Evolutionary conservation across 2,113 vertebrate genomes (phyloP), one percentile per base, ranked within the genome.

Genomic region (Ciconia maguari): DNA sequence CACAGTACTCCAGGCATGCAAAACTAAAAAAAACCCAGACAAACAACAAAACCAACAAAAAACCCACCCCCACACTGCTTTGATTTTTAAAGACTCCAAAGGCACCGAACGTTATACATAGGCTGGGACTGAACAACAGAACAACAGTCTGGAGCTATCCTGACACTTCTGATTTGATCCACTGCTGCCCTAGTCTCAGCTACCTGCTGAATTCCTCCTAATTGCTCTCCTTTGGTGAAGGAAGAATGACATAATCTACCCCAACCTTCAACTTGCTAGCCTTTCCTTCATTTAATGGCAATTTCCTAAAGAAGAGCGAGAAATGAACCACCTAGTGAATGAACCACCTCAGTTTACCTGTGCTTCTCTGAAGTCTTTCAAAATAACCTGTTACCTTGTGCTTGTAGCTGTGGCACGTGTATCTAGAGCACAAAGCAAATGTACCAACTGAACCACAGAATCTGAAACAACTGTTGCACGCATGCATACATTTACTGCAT

Each of bases 31-130:
- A 20, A 44, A 1, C 11, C 26, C 10, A 61, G 24, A 13, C 4
- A 24, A 24, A 24, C 2, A 57, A 51, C 27, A 71, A 44, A 51
- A 16, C 12, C 5, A 51, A 57, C 8, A 6, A 20, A 62, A 7
- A n/a, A 17, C 10, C 19, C 12, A 46, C 17, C 17, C 44, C 17
- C 44, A 2, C 44, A 7, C 44, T 46, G 44, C 44, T 22, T 8
- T 20, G 10, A 15, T 54, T 78, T 77, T 26, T 38, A n/a, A 54
- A 24, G 34, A 25, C 42, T 41, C 30, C 27, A 51, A 25, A 72
- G 17, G 21, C 32, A 52, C 7, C 42, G 17, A 0, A 0, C 2
- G 9, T 18, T 6, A 42, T 24, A 32, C 10, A 3, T 1, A 16
- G 32, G 4, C 34, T 49, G 49, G 6, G 5, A 24, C 7, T 32